phyloP scores from a whole-genome alignment of 2,797 vertebrate species.

The Pipistrellus pipistrellus region DNA sequence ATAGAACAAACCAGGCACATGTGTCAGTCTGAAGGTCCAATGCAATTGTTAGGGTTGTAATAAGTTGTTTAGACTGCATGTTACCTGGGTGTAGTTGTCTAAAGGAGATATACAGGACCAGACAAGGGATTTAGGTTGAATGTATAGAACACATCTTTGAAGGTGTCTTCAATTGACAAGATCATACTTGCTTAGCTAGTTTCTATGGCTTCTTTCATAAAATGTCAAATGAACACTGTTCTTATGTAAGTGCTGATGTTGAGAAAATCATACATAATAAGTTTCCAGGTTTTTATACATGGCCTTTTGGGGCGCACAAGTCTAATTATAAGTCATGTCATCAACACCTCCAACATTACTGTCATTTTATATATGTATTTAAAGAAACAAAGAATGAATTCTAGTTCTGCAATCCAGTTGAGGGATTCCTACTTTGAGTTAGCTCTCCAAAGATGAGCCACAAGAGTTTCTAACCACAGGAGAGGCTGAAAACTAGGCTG shows the following conservation, averaged over 20 bases:
- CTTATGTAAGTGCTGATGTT: conserved; percentile 6
- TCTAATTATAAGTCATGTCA: conserved; percentile 32
- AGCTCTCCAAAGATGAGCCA: conserved; percentile 35
- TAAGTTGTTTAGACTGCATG: not conserved
- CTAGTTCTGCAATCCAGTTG: not conserved
- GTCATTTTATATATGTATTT: conserved; percentile 19
- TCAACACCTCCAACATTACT: not conserved
- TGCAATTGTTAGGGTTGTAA: not conserved
- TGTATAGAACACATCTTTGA: not conserved
- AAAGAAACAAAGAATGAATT: conserved; percentile 9
- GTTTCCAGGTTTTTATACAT: not conserved
- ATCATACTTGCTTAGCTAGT: conserved; percentile 32
- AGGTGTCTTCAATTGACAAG: not conserved
- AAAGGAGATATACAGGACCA: not conserved
- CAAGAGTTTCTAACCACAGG: not conserved
- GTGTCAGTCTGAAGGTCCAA: not conserved
- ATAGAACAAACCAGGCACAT: not conserved
- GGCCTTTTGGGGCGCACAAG: not conserved
- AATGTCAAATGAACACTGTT: conserved; percentile 18
- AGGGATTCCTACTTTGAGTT: not conserved
- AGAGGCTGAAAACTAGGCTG: conserved; percentile 21
- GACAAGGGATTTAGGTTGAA: not conserved
- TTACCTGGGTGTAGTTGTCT: not conserved
- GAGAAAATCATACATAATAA: not conserved
- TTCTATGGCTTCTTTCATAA: conserved; percentile 20